A percentile compares a stretch with the other conserved stretches of the same genome.
phyloP scores from a whole-genome alignment of 2,888 invertebrate genomes.

The Lacanobia oleracea region DNA sequence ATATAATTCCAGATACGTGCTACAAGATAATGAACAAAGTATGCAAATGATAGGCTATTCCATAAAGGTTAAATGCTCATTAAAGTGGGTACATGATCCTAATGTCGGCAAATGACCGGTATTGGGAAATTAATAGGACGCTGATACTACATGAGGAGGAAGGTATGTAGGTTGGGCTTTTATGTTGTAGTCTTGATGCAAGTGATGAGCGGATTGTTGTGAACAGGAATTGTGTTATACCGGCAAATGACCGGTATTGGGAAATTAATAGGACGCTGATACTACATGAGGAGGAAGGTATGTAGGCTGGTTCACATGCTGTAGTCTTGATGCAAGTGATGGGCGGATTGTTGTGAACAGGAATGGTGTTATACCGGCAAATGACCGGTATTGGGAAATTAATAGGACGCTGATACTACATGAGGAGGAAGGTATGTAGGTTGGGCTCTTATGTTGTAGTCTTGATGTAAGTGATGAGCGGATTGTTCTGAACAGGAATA shows the following conservation, averaged over 20 bases:
- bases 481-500: no score
- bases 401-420: constrained; percentile 45
- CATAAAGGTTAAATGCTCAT: constrained; percentile 48
- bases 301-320: no score
- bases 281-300: constrained; percentile 33
- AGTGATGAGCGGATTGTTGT: constrained; percentile 12
- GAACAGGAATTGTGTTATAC: not conserved
- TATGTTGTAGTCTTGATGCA: not conserved
- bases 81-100: constrained; percentile 7
- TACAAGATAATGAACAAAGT: not conserved
- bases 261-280: constrained; percentile 50
- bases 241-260: not conserved
- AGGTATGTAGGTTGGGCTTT: constrained; percentile 38
- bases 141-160: constrained; percentile 37
- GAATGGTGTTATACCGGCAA: no score
- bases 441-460: not conserved
- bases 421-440: constrained; percentile 41
- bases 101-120: constrained; percentile 39
- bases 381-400: constrained; percentile 25
- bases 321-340: constrained; percentile 12
- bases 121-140: constrained; percentile 48
- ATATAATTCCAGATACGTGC: constrained; percentile 9
- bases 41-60: constrained; percentile 46
- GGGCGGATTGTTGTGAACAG: not conserved
- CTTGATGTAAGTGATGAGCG: no score